Evolutionary conservation across 2,797 vertebrate genomes (phyloP).

Genomic region (Florisuga fusca): DNA sequence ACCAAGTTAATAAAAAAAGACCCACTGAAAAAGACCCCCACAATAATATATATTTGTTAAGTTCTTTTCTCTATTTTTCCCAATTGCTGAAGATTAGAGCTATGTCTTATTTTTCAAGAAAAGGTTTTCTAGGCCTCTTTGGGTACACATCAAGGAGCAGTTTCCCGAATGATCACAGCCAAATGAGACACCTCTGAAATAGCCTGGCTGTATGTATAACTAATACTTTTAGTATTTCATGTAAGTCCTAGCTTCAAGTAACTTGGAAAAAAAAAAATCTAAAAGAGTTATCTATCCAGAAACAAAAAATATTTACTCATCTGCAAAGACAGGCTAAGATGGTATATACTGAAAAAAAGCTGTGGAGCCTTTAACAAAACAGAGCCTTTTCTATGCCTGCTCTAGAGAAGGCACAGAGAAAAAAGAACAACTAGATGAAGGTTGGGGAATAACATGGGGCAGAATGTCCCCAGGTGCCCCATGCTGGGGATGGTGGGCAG

Average conservation of each 20-base stretch:
- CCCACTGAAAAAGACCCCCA: neutral
- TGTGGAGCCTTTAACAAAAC: accelerated
- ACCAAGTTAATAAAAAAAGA: slow-evolving; percentile 4
- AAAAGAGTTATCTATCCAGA: neutral
- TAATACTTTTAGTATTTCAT: neutral
- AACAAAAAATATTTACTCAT: neutral
- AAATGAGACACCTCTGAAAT: neutral
- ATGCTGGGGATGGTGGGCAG: neutral
- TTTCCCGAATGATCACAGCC: neutral
- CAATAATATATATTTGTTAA: neutral
- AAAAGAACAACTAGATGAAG: neutral
- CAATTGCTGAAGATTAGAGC: neutral
- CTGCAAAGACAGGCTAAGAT: neutral
- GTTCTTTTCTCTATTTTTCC: neutral
- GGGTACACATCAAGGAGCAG: neutral
- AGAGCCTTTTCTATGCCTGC: neutral
- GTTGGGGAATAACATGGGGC: neutral
- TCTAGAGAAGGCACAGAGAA: neutral
- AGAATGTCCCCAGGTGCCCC: accelerated
- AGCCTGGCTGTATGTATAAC: neutral
- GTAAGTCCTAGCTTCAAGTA: neutral
- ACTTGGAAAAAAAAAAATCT: neutral
- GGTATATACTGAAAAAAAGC: neutral
- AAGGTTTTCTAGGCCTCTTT: neutral
- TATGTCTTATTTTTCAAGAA: neutral